These are phyloP conservation scores for Drosophila ezoana DNA, from an alignment of 2,888 invertebrate genomes.

Conservation along the genomic window DNA sequence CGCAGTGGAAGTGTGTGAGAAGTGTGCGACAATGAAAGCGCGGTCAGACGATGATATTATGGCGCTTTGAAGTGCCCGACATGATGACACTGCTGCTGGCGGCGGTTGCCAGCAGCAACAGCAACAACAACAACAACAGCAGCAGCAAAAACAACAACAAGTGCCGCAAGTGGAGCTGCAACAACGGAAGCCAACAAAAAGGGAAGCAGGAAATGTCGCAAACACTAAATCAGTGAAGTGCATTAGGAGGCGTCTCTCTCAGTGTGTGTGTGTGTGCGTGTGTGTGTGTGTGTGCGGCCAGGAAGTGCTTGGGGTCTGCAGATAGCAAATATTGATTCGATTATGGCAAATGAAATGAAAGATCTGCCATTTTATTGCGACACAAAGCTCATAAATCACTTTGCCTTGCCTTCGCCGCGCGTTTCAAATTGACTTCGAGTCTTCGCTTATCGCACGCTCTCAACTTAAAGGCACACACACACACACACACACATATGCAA, in stretches of 20 bases:
- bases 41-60: slow-evolving; percentile 70
- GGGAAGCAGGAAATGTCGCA: slow-evolving; percentile 76
- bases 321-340: slow-evolving; percentile 71
- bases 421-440: slow-evolving; percentile 28
- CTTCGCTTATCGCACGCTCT: slow-evolving; percentile 18
- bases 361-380: slow-evolving; percentile 51
- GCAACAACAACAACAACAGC: slow-evolving; percentile 17
- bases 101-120: slow-evolving; percentile 27
- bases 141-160: slow-evolving; percentile 25
- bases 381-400: slow-evolving; percentile 58
- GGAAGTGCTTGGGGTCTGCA: slow-evolving; percentile 52
- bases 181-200: slow-evolving; percentile 62
- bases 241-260: slow-evolving; percentile 46
- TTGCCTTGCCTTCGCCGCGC: slow-evolving; percentile 20
- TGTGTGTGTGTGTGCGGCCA: slow-evolving; percentile 16
- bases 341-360: slow-evolving; percentile 63
- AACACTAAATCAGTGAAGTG: slow-evolving; percentile 78
- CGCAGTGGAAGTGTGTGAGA: slow-evolving; percentile 64
- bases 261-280: slow-evolving; percentile 15
- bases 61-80: slow-evolving; percentile 68
- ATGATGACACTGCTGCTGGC: slow-evolving; percentile 62
- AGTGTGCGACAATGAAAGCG: slow-evolving; percentile 64
- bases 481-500: not conserved
- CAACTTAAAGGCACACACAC: slow-evolving; percentile 32
- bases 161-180: slow-evolving; percentile 24